Evolutionary conservation across 2,888 invertebrate species (phyloP), one percentile per base, ranked within the genome.

Genomic region (Spodoptera littoralis): DNA sequence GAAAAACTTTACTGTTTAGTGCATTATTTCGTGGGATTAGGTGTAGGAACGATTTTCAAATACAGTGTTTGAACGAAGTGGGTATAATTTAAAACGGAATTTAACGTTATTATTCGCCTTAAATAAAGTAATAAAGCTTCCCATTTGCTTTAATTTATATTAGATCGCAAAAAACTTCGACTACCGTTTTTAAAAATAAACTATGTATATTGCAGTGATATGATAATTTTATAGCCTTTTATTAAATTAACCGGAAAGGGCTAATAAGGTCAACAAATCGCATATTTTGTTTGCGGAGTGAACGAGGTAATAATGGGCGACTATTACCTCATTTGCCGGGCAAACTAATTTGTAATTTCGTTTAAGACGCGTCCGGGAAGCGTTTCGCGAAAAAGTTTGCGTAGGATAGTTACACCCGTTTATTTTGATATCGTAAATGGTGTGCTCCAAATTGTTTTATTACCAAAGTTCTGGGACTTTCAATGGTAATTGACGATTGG

Each of bases 301-400:
- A 70, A 62, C 54, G 56, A 67, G 53, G 73, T 67, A 68, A 36
- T 36, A 36, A 70, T 67, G 50, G 67, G 41, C 24, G 48, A 53
- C 67, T 56, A 67, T 72, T 67, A 61, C 52, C 70, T 73, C 61
- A 56, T 72, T 67, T 66, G 30, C 56, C 41, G 73, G 52, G 68
- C 61, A 67, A 70, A 73, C 73, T 72, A 72, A 70, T 66, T 72
- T 70, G 43, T 66, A 72, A 70, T 66, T 72, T 70, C 45, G 60
- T 55, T 72, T 66, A 52, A 53, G 70, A 72, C 56, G 27, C 51
- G 60, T 56, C 49, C 43, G 55, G 55, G 36, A 48, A 56, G 43
- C 52, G 13, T 60, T 66, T 49, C 48, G 60, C 55, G 44, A 56
- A 66, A 70, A 49, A 52, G 13, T 42, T 49, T 49, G 49, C 3